Base-by-base conservation (phyloP, 2,888 invertebrate genomes). In the Lamellibrachia satsuma region DNA sequence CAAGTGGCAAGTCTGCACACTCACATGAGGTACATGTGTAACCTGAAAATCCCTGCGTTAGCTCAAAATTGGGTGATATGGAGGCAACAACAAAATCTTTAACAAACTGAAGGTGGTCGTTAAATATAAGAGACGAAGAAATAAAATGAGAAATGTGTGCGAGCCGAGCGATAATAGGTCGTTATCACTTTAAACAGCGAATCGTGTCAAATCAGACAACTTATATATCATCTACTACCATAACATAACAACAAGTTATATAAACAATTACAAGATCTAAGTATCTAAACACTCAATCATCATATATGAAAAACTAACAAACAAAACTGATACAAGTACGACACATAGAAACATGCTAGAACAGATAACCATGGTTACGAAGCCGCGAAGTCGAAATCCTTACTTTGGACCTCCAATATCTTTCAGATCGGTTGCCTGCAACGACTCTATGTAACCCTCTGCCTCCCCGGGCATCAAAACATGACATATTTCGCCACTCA, bases 361-460 rank as follows among this genome's bases (percentile, higher is more conserved):
- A 27, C 52, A 22, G 15, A 55, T 55, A 55, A 27, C 55, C 51
- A 91, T 27, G 52, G 52, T 27, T 27, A n/a, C 52, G 22, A 52
- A 92, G 11, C 39, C 39, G 75, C 75, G 39, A 22, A 39, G 27
- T 57, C 11, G 1, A 92, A 52, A 55, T 55, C 93, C 94, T 96
- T 96, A 97, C 97, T 96, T 96, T 95, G 97, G 97, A 92, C 97
- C 97, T 92, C 98, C 98, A 93, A 98, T 97, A 93, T 97, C 97
- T 94, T 97, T 97, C 57, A 98, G 97, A 90, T 97, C 97, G 93
- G 97, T 97, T 55, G 97, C 97, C 94, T 97, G 97, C 96, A 98
- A 97, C 94, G 98, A 97, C 95, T 98, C 97, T 4, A 98, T 97
- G 95, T 97, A 98, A 94, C 97, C 96, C 95, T 98, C 98, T 7